These are phyloP conservation scores for Sebastolobus alascanus DNA, from an alignment of 2,797 vertebrate species.

Conservation along the genomic window DNA sequence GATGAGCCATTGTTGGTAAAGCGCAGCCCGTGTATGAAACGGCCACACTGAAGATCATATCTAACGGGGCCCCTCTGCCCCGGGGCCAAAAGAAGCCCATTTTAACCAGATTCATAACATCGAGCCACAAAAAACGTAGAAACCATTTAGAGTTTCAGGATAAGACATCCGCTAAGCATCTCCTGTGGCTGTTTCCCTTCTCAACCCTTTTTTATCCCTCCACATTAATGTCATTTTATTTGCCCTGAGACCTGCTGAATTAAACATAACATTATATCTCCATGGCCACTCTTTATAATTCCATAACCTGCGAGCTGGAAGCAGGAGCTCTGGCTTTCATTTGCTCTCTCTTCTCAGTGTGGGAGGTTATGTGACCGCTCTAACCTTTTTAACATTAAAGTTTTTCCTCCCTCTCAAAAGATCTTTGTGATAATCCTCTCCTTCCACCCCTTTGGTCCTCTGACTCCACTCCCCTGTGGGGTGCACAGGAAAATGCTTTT, in stretches of 20 bases:
- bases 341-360: slow-evolving; percentile 49
- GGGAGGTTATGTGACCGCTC: slow-evolving; percentile 57
- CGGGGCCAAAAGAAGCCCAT: slow-evolving; percentile 44
- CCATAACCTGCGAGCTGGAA: slow-evolving; percentile 52
- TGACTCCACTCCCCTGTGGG: slow-evolving; percentile 58
- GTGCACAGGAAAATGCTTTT: slow-evolving; percentile 62
- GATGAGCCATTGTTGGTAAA: slow-evolving; percentile 83
- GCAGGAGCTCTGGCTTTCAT: slow-evolving; percentile 71
- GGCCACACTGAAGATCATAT: slow-evolving; percentile 74
- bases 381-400: slow-evolving; percentile 70
- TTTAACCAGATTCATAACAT: slow-evolving; percentile 68
- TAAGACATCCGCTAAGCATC: slow-evolving; percentile 29
- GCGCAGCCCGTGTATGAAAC: slow-evolving; percentile 54
- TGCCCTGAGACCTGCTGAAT: slow-evolving; percentile 55
- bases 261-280: slow-evolving; percentile 58
- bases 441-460: slow-evolving; percentile 38
- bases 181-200: slow-evolving; percentile 42
- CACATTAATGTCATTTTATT: slow-evolving; percentile 45
- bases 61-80: slow-evolving; percentile 58
- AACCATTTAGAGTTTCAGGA: slow-evolving; percentile 48
- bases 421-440: slow-evolving; percentile 71
- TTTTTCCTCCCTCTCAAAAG: slow-evolving; percentile 33
- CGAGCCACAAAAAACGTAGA: slow-evolving; percentile 60
- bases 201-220: slow-evolving; percentile 20
- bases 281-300: slow-evolving; percentile 41